Percentiles rank a stretch among this genome's conserved stretches.
Conservation (phyloP, 2,797 vertebrate species). For the Sarcophilus harrisii region DNA sequence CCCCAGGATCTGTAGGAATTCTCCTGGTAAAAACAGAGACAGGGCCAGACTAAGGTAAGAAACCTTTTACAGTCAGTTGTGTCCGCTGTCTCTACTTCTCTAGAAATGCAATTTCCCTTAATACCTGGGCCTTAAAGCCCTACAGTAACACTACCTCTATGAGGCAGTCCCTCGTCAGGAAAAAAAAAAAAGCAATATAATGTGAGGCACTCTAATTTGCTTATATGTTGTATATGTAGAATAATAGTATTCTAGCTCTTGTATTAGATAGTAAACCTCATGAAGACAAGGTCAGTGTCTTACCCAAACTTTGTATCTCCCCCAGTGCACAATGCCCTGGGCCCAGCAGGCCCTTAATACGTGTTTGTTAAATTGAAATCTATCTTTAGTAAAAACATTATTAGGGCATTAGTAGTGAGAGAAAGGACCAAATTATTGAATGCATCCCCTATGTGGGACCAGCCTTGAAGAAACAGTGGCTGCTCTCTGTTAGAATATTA, state of each 20-base stretch:
- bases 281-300: background rate
- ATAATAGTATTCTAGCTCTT: background rate
- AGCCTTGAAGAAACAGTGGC: background rate
- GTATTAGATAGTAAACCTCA: background rate
- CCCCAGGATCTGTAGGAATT: background rate
- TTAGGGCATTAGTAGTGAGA: background rate
- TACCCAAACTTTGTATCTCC: background rate
- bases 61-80: background rate
- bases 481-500: background rate
- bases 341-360: background rate
- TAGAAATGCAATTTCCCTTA: conserved; percentile 1
- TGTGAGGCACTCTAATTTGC: background rate
- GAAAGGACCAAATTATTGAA: background rate
- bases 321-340: background rate
- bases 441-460: too few species aligned
- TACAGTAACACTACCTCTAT: background rate
- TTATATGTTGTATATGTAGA: background rate
- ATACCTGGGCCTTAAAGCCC: background rate
- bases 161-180: background rate
- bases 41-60: background rate
- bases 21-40: background rate
- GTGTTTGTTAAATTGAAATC: background rate
- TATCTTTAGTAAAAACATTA: background rate
- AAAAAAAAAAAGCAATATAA: background rate
- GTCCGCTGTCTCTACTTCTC: background rate